Conservation (phyloP, 2,113 vertebrate species). For the Alouatta palliata region DNA sequence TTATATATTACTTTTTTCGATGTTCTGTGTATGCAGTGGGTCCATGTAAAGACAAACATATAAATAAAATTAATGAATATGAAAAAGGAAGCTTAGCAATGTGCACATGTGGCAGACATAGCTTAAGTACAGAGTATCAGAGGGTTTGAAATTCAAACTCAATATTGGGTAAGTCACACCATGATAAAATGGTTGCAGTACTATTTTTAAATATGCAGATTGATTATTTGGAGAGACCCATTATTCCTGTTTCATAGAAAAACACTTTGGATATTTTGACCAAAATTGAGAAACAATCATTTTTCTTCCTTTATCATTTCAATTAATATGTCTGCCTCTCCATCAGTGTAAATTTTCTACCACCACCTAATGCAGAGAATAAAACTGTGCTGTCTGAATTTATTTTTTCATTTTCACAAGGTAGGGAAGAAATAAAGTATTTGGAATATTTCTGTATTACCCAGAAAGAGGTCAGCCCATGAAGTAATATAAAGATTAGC, state of each 20-base stretch:
- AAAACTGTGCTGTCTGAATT: background rate
- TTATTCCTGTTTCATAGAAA: background rate
- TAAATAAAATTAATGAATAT: background rate
- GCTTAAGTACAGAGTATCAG: background rate
- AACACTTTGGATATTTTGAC: background rate
- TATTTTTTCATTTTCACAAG: background rate
- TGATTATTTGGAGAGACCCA: background rate
- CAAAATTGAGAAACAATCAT: background rate
- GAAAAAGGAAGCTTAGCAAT: background rate
- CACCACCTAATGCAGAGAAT: background rate
- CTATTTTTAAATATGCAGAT: background rate
- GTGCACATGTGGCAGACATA: background rate
- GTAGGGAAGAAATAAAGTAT: background rate
- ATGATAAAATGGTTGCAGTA: background rate
- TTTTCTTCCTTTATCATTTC: background rate
- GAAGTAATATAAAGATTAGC: background rate
- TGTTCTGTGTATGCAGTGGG: background rate
- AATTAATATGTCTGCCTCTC: background rate
- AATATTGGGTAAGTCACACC: background rate
- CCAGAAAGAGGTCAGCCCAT: background rate
- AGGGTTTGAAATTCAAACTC: background rate
- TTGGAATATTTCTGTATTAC: background rate
- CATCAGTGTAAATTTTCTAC: background rate
- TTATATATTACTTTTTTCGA: background rate
- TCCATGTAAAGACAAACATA: background rate